Percentiles rank a stretch among this genome's conserved stretches.
phyloP scores from a whole-genome alignment of 1,140 invertebrate species.

The Sarcophaga bullata region DNA sequence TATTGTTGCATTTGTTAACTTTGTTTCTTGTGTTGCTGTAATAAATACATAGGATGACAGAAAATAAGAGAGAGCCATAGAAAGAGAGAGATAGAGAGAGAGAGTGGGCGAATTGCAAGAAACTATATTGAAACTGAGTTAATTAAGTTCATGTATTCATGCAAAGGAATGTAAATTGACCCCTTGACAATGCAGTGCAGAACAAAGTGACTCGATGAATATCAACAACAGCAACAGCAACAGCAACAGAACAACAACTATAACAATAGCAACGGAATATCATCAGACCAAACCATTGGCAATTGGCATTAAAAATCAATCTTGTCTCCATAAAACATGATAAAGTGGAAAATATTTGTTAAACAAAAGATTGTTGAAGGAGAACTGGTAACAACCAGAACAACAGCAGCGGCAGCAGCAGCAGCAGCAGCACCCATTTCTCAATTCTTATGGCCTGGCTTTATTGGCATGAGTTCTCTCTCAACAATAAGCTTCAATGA shows the following conservation, averaged over 20 bases:
- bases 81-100: too few species aligned
- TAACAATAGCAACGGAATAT: background rate
- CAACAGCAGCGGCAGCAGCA: background rate
- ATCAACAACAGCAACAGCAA: background rate
- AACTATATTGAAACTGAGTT: slow-evolving; percentile 4
- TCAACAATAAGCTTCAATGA: slow-evolving; percentile 5
- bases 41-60: too few species aligned
- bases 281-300: background rate
- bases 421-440: background rate
- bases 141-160: slow-evolving; percentile 1
- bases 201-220: background rate
- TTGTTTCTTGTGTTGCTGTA: too few species aligned
- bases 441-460: background rate
- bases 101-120: background rate
- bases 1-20: too few species aligned
- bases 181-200: background rate
- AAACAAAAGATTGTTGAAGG: too few species aligned
- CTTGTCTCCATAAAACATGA: slow-evolving; percentile 24
- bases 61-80: too few species aligned
- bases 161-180: slow-evolving; percentile 21
- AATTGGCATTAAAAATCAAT: slow-evolving; percentile 16
- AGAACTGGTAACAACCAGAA: too few species aligned
- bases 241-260: background rate
- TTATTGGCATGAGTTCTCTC: background rate
- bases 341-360: background rate